These are phyloP conservation scores for Neoscelio sp. DNA, from an alignment of 2,888 invertebrate genomes.

Conservation along the genomic window DNA sequence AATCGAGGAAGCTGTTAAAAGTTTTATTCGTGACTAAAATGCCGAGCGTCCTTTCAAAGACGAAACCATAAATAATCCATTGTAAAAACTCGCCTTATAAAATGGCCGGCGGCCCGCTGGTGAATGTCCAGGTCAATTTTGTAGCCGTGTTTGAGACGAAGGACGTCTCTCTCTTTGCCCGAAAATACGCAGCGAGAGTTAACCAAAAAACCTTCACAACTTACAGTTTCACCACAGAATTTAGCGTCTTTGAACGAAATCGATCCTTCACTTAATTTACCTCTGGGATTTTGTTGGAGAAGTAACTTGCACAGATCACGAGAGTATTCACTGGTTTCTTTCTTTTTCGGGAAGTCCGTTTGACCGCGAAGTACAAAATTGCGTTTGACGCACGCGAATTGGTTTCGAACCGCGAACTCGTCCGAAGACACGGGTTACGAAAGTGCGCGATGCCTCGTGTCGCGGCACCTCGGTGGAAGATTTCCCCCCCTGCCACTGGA, in stretches of 20 bases:
- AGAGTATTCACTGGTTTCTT: too few species aligned
- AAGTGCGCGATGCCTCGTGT: conserved; percentile 64
- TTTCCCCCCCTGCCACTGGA: conserved; percentile 43
- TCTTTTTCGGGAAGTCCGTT: too few species aligned
- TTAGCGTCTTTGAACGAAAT: too few species aligned
- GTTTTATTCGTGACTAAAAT: neutral
- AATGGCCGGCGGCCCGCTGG: conserved; percentile 90
- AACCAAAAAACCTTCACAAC: too few species aligned
- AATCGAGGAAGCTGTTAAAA: neutral
- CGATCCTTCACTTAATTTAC: too few species aligned
- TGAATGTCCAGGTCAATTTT: conserved; percentile 91
- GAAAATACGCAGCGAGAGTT: too few species aligned
- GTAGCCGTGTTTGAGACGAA: conserved; percentile 84
- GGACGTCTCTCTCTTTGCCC: conserved; percentile 72
- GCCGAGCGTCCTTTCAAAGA: too few species aligned
- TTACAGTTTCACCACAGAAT: too few species aligned
- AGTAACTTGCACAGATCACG: too few species aligned
- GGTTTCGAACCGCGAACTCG: conserved; percentile 24
- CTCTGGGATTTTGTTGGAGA: too few species aligned
- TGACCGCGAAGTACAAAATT: too few species aligned
- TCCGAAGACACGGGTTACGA: conserved; percentile 58
- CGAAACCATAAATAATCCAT: neutral
- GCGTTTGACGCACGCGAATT: too few species aligned
- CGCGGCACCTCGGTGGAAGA: conserved; percentile 48
- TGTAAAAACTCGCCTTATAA: conserved; percentile 86